Percentiles rank a stretch among this genome's conserved stretches.
Conservation (phyloP, 2,888 invertebrate species). For the Fragum fragum region DNA sequence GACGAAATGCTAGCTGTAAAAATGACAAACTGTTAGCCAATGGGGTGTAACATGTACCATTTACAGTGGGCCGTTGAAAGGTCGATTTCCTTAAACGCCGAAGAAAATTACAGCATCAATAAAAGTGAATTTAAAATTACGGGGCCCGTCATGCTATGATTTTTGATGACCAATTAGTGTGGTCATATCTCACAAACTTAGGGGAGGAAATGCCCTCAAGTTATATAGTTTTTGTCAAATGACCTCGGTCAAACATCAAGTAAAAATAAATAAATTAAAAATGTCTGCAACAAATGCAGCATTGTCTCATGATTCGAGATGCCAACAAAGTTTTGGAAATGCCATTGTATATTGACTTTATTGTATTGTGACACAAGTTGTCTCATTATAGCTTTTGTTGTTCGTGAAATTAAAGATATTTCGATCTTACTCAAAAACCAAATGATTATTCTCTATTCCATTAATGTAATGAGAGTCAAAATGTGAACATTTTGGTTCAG, state of each 20-base stretch:
- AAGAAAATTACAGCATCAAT: constrained; percentile 9
- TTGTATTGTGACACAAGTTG: too few species aligned
- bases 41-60: not conserved
- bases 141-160: not conserved
- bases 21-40: constrained; percentile 19
- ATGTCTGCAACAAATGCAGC: too few species aligned
- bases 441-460: too few species aligned
- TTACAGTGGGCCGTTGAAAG: constrained; percentile 6
- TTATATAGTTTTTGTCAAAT: not conserved
- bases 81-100: constrained; percentile 4
- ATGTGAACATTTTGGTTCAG: too few species aligned
- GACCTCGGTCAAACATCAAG: not conserved
- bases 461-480: too few species aligned
- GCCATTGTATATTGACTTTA: too few species aligned
- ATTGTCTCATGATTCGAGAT: too few species aligned
- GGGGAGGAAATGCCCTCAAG: not conserved
- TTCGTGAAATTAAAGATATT: too few species aligned
- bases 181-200: constrained; percentile 8
- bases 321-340: too few species aligned
- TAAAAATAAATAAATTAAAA: too few species aligned
- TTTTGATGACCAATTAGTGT: constrained; percentile 21
- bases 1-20: constrained; percentile 3
- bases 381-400: too few species aligned
- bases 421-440: too few species aligned
- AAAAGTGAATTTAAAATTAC: constrained; percentile 6